Percentiles rank a stretch among this genome's conserved stretches.
Evolutionary conservation across 2,888 invertebrate genomes (phyloP).

Genomic region (Tineola bisselliella): DNA sequence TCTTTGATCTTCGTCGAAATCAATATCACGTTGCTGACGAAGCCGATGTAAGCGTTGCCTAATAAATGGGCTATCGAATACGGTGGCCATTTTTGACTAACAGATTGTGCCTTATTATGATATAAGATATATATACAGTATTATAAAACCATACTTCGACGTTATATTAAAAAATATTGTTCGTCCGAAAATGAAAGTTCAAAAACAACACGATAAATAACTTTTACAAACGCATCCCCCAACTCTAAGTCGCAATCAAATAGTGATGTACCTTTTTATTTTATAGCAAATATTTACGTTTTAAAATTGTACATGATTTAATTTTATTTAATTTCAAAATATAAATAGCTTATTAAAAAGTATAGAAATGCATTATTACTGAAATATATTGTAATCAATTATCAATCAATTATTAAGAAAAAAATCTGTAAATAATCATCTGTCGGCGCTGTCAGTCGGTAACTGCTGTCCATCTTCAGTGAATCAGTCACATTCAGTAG

Average conservation of each 20-base stretch:
- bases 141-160: neutral
- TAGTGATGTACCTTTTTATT: neutral
- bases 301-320: too few species aligned
- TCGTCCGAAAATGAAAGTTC: neutral
- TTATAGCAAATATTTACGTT: too few species aligned
- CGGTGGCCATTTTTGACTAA: conserved; percentile 65
- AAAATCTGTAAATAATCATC: too few species aligned
- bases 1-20: conserved; percentile 68
- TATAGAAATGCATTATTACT: too few species aligned
- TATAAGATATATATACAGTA: neutral
- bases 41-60: conserved; percentile 69
- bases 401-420: too few species aligned
- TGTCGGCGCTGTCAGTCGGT: neutral
- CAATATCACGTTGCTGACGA: conserved; percentile 67
- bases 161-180: neutral
- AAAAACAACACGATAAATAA: neutral
- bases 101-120: neutral
- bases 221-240: conserved; percentile 13
- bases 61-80: conserved; percentile 70
- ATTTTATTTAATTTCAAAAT: too few species aligned
- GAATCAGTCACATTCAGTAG: neutral
- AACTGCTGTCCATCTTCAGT: neutral
- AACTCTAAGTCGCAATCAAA: conserved; percentile 18
- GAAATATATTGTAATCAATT: too few species aligned
- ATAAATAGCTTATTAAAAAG: too few species aligned